Evolutionary conservation across 2,113 vertebrate species (phyloP).

Genomic region (Gorsachius goisagi): DNA sequence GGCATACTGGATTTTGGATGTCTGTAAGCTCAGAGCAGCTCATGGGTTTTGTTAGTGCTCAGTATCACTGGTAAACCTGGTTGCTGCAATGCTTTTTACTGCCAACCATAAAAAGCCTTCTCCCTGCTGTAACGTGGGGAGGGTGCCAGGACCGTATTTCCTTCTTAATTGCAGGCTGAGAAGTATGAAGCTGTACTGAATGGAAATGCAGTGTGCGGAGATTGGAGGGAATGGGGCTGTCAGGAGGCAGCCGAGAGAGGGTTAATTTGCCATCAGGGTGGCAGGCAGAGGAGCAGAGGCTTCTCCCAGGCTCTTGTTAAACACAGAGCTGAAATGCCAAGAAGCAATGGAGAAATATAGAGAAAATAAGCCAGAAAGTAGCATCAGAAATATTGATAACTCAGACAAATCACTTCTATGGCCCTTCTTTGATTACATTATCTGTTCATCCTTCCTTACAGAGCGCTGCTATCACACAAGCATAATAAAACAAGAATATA

Average conservation of each 20-base stretch:
- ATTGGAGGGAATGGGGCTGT: slow-evolving; percentile 18
- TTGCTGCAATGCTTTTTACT: neutral
- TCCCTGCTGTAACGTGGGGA: neutral
- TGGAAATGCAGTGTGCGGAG: neutral
- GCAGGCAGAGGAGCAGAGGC: neutral
- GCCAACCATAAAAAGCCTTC: neutral
- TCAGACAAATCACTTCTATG: slow-evolving; percentile 11
- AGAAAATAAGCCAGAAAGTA: neutral
- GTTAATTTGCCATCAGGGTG: neutral
- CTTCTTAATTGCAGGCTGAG: slow-evolving; percentile 25
- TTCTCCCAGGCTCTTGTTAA: neutral
- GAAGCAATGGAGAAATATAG: neutral
- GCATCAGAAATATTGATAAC: slow-evolving; percentile 30
- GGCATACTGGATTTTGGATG: neutral
- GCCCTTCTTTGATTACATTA: slow-evolving; percentile 23
- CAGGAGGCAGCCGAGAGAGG: slow-evolving; percentile 6
- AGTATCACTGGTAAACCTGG: neutral
- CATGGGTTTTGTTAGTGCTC: neutral
- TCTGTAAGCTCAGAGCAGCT: neutral
- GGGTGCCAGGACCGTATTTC: slow-evolving; percentile 6
- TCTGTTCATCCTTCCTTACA: neutral
- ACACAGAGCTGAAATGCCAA: neutral
- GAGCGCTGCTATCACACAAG: slow-evolving; percentile 22
- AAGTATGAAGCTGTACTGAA: slow-evolving; percentile 8
- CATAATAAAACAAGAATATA: slow-evolving; percentile 59